These are phyloP conservation scores for Hemithea aestivaria DNA, from an alignment of 2,888 invertebrate species.

Conservation along the genomic window DNA sequence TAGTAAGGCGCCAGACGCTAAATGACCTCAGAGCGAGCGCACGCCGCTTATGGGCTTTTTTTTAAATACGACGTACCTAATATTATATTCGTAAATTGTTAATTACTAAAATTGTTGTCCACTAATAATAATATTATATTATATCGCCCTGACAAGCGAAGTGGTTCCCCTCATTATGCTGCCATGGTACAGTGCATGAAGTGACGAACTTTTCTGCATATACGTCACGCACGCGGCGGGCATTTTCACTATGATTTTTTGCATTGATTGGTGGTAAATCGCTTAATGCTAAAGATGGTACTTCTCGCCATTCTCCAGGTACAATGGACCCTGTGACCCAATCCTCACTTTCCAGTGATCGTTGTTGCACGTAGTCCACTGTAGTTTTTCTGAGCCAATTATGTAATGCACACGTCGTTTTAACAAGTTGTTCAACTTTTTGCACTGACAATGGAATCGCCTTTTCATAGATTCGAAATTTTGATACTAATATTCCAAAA, in stretches of 20 bases:
- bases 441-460: slow-evolving; percentile 11
- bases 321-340: background rate
- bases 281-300: too few species aligned
- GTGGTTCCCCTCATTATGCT: too few species aligned
- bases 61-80: too few species aligned
- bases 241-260: slow-evolving; percentile 16
- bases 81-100: too few species aligned
- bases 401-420: too few species aligned
- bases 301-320: background rate
- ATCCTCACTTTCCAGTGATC: background rate
- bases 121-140: too few species aligned
- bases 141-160: too few species aligned
- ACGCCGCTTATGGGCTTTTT: too few species aligned
- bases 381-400: background rate
- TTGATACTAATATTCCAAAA: slow-evolving; percentile 27
- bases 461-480: slow-evolving; percentile 12
- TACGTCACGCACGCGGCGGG: slow-evolving; percentile 20
- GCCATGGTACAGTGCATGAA: slow-evolving; percentile 25
- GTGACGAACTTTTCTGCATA: slow-evolving; percentile 26
- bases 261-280: slow-evolving; percentile 16
- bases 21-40: too few species aligned
- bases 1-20: too few species aligned
- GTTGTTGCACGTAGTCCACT: background rate
- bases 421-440: slow-evolving; percentile 10
- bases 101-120: too few species aligned